A percentile compares a stretch with the other conserved stretches of the same genome.
phyloP scores from a whole-genome alignment of 53 echinoderm and acorn worm genomes.

The Zoroaster sp. region DNA sequence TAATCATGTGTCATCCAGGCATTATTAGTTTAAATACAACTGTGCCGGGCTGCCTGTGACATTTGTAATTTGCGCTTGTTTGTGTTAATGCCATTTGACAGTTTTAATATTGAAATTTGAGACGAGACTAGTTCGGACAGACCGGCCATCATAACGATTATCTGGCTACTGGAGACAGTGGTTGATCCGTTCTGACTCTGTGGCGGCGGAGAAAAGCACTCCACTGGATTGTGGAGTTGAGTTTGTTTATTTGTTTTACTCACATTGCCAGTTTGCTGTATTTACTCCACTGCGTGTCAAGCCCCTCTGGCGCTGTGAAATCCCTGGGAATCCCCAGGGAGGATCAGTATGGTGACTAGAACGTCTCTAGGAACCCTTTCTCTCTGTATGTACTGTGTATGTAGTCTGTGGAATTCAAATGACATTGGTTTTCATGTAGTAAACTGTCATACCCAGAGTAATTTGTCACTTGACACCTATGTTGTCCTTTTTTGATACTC shows the following conservation, averaged over 20 bases:
- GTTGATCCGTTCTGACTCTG: neutral
- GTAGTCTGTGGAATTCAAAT: no score
- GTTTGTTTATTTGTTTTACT: neutral
- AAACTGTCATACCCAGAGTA: no score
- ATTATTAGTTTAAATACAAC: neutral
- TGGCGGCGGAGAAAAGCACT: neutral
- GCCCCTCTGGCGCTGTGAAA: no score
- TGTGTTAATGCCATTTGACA: neutral
- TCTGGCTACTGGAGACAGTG: neutral
- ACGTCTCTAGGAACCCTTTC: no score
- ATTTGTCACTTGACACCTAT: no score
- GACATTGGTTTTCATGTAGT: no score
- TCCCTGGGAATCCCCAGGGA: no score
- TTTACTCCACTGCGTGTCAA: neutral
- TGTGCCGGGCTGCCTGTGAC: neutral
- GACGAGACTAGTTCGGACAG: neutral
- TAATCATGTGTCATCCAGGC: neutral
- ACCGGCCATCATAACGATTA: neutral
- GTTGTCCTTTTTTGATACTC: no score
- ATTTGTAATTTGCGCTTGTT: slow-evolving; percentile 8
- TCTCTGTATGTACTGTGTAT: no score
- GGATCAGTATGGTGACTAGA: no score
- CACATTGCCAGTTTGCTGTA: neutral
- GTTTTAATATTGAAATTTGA: neutral
- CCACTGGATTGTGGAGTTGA: neutral